Base-by-base conservation (phyloP, 2,797 vertebrate genomes). In the Brachymystax lenok region DNA sequence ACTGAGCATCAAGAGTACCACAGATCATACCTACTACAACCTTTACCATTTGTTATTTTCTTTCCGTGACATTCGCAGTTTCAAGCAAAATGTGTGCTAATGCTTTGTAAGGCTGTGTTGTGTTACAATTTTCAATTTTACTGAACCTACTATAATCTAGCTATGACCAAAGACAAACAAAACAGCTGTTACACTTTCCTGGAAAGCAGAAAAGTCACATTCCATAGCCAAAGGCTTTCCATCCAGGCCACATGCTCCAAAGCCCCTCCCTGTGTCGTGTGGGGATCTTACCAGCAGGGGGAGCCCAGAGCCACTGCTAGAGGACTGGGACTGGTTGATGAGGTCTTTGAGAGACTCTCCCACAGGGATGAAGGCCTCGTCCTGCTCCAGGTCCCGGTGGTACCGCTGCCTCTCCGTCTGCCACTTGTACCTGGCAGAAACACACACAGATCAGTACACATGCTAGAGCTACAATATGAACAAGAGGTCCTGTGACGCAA, bases 281-380 rank as follows among this genome's bases (percentile, higher is more conserved):
- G 1, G 19, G 8, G 13, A 10, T 27, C 91, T 92, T 92, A 99
- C 98, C 97, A 99, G 84, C 79, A 99, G 94, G 0, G 98, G 98
- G 79, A 99, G 94, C 24, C 98, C 98, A 0, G 98, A 98, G 79
- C 98, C 98, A 75, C 97, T 99, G 82, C 98, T 97, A 13, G 98
- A 99, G 88, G 96, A 99, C 85, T 99, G 96, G 0, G 97, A 99
- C 81, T 98, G 96, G 84, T 97, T 95, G 87, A 99, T 97, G 71
- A 99, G 96, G 80, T 99, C 97, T 92, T 97, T 98, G 63, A 99
- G 89, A 0, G 98, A 98, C 81, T 99, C 97, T 77, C 97, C 97
- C 19, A 82, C 90, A 16, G 96, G 97, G 85, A 99, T 98, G 94
- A 98, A 98, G 2, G 96, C 96, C 88, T 98, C 96, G 63, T 96